Conservation (phyloP, 2,113 vertebrate species). For the Siniperca chuatsi region DNA sequence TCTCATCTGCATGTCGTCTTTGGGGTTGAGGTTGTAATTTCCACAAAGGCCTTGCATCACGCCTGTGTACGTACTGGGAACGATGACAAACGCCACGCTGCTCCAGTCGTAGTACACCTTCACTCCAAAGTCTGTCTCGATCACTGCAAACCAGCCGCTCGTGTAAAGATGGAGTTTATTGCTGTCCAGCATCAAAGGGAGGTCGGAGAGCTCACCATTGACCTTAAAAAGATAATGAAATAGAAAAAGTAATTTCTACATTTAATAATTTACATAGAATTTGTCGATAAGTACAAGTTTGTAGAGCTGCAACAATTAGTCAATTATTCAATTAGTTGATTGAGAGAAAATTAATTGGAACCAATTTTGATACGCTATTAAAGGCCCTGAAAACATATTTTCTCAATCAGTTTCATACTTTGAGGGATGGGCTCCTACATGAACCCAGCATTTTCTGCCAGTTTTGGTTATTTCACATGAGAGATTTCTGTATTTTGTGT, state of each 20-base stretch:
- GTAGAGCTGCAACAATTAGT: neutral
- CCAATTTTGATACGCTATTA: too few relatives aligned
- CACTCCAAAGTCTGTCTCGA: constrained; percentile 72
- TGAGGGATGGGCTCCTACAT: too few relatives aligned
- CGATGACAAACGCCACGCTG: constrained; percentile 64
- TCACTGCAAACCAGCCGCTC: constrained; percentile 70
- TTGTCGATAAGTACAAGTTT: neutral
- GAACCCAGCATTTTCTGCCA: too few relatives aligned
- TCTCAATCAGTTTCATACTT: too few relatives aligned
- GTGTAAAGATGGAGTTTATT: constrained; percentile 49
- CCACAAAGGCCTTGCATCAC: constrained; percentile 82
- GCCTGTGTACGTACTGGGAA: constrained; percentile 72
- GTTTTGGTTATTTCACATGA: too few relatives aligned
- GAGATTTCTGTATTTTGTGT: too few relatives aligned
- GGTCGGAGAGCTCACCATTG: constrained; percentile 56
- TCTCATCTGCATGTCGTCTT: constrained; percentile 73
- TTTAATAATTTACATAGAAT: neutral
- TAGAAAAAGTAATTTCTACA: neutral
- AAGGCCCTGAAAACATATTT: too few relatives aligned
- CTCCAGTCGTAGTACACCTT: constrained; percentile 77
- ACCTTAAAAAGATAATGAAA: constrained; percentile 48
- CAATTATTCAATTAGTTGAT: neutral
- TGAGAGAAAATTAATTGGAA: too few relatives aligned
- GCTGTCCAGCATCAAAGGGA: constrained; percentile 47
- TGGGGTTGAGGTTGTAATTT: constrained; percentile 82